Base-by-base conservation (phyloP, 1,140 invertebrate species). In the Micrasema minimum region DNA sequence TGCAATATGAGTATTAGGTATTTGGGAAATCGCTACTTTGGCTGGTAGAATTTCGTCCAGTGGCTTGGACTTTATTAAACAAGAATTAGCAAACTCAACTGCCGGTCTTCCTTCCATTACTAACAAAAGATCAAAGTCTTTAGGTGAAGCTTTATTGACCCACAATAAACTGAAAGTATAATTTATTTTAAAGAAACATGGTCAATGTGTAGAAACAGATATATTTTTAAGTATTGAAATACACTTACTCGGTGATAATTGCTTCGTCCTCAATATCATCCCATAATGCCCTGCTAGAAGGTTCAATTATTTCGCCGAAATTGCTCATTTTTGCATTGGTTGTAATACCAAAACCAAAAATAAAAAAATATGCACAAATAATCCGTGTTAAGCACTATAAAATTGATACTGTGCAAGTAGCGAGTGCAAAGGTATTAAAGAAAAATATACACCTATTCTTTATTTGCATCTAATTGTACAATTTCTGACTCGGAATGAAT, bases 91-190 rank as follows among this genome's bases (percentile, higher is more conserved):
- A 65, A 71, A 75, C 31, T 75, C 67, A 14, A 71, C 64, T 2
- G 70, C 66, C 12, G 50, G 65, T 10, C 12, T 9, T 20, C 71
- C 68, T 51, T 75, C 74, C 35, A 75, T 48, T 0, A 75, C 9
- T n/a, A 75, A 43, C 14, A 75, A 31, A 2, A 51, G 59, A 6
- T 72, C 53, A 2, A 66, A 20, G 14, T 55, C 55, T 14, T 43
- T 26, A 23, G 48, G 74, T 26, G 12, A 12, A 20, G 38, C 4
- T 41, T 69, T 11, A 7, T 61, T 61, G 5, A 31, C 31, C 69
- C 69, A 75, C 14, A 55, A 55, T 38, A 72, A 70, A n/a, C 73
- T 75, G 46, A 66, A 74, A 74, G 2, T 12, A 22, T 46, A 53
- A 48, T 43, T 9, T 18, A 62, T 62, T 18, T 38, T 20, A 45